A percentile compares a stretch with the other conserved stretches of the same genome.
phyloP scores from a whole-genome alignment of 1,140 invertebrate species.

The Ips nitidus region DNA sequence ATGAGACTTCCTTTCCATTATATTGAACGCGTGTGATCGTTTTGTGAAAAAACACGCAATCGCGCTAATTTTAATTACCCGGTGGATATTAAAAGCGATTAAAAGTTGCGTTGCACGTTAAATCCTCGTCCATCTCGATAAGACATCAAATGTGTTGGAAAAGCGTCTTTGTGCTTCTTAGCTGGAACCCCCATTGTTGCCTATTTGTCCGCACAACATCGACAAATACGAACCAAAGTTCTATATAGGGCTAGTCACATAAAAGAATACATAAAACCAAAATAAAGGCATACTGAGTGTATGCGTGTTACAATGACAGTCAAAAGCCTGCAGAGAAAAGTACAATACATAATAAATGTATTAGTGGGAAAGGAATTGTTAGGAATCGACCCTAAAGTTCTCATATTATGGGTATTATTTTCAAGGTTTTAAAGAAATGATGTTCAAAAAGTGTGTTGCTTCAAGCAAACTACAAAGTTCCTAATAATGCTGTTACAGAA shows the following conservation, averaged over 20 bases:
- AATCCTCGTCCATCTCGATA: neutral
- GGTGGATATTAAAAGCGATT: neutral
- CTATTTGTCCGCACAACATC: slow-evolving; percentile 29
- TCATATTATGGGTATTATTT: too few relatives aligned
- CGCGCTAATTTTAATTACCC: too few relatives aligned
- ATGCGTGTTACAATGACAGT: slow-evolving; percentile 26
- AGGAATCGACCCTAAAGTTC: neutral
- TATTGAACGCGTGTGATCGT: slow-evolving; percentile 11
- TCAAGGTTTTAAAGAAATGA: too few relatives aligned
- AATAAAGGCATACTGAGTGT: slow-evolving; percentile 12
- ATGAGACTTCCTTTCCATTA: slow-evolving; percentile 19
- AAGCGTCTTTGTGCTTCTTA: too few relatives aligned
- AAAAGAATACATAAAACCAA: slow-evolving; percentile 26
- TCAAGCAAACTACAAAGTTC: too few relatives aligned
- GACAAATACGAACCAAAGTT: slow-evolving; percentile 25
- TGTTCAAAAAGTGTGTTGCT: too few relatives aligned
- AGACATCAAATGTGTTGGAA: too few relatives aligned
- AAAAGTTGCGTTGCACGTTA: neutral
- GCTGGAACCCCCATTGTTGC: slow-evolving; percentile 19
- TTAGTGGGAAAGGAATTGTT: slow-evolving; percentile 14
- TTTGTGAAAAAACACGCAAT: too few relatives aligned
- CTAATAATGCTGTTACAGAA: too few relatives aligned
- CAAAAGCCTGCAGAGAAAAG: slow-evolving; percentile 29
- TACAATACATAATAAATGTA: slow-evolving; percentile 30
- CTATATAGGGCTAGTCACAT: slow-evolving; percentile 23